Evolutionary conservation across 2,113 vertebrate species (phyloP).

Genomic region (Smithornis capensis): DNA sequence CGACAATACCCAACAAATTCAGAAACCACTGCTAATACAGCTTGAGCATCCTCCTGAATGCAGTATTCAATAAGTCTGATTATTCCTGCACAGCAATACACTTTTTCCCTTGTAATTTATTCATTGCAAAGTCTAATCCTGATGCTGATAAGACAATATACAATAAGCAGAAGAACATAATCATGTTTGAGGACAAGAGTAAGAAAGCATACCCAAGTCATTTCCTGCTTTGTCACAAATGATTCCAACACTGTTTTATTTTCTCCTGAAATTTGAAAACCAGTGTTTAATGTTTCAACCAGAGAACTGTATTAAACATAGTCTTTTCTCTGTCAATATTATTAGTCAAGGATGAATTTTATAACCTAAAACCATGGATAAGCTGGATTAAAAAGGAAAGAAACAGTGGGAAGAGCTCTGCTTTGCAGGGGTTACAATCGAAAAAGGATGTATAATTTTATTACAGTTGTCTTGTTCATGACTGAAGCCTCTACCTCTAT

Average conservation of each 20-base stretch:
- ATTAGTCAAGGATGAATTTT: constrained; percentile 48
- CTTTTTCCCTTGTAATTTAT: constrained; percentile 32
- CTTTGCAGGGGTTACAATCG: background rate
- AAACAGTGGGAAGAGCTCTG: background rate
- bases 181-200: constrained; percentile 13
- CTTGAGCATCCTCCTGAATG: background rate
- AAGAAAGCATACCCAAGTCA: constrained; percentile 24
- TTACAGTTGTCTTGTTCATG: background rate
- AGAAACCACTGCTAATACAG: background rate
- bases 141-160: background rate
- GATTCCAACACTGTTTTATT: background rate
- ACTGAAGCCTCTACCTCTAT: background rate
- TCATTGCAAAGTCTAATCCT: constrained; percentile 41
- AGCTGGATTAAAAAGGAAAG: constrained; percentile 20
- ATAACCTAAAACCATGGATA: constrained; percentile 2
- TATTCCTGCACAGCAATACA: constrained; percentile 8
- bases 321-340: constrained; percentile 12
- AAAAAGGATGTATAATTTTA: background rate
- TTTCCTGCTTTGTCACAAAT: constrained; percentile 55
- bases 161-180: constrained; percentile 14
- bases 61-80: background rate
- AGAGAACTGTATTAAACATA: constrained; percentile 1
- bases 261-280: constrained; percentile 6
- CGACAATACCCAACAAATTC: background rate
- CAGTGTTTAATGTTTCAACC: background rate